Percentiles rank a stretch among this genome's conserved stretches.
These are phyloP conservation scores for Apodemus speciosus DNA, from an alignment of 2,113 vertebrate genomes.

Conservation along the genomic window DNA sequence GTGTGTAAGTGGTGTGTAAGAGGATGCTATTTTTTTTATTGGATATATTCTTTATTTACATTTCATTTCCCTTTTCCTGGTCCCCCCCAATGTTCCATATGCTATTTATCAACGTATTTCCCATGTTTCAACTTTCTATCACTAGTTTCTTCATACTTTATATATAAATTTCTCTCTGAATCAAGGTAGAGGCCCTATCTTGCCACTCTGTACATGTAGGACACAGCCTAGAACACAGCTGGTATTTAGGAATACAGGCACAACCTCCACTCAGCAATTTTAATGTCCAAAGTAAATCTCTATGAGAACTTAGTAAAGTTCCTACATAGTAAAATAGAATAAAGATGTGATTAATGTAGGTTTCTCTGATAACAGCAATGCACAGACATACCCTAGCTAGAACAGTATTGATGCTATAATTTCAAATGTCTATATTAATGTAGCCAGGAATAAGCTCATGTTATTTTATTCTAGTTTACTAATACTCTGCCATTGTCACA, in stretches of 20 bases:
- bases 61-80: too few relatives aligned
- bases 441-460: slow-evolving; percentile 33
- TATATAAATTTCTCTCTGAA: slow-evolving; percentile 29
- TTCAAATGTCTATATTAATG: slow-evolving; percentile 43
- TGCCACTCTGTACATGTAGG: background rate
- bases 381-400: slow-evolving; percentile 4
- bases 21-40: background rate
- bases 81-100: too few relatives aligned
- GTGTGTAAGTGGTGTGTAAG: background rate
- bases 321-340: slow-evolving; percentile 32
- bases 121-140: slow-evolving; percentile 25
- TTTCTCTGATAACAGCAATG: background rate
- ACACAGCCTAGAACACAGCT: slow-evolving; percentile 2
- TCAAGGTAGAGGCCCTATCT: slow-evolving; percentile 3
- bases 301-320: background rate
- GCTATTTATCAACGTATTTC: background rate
- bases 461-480: slow-evolving; percentile 60
- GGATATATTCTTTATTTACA: too few relatives aligned
- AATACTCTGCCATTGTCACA: slow-evolving; percentile 15
- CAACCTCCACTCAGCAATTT: background rate
- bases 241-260: background rate
- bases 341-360: slow-evolving; percentile 27
- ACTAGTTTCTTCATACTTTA: slow-evolving; percentile 23
- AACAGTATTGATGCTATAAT: slow-evolving; percentile 30
- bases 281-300: slow-evolving; percentile 46